Conservation (phyloP, 2,888 invertebrate genomes). For the Cepaea hortensis region DNA sequence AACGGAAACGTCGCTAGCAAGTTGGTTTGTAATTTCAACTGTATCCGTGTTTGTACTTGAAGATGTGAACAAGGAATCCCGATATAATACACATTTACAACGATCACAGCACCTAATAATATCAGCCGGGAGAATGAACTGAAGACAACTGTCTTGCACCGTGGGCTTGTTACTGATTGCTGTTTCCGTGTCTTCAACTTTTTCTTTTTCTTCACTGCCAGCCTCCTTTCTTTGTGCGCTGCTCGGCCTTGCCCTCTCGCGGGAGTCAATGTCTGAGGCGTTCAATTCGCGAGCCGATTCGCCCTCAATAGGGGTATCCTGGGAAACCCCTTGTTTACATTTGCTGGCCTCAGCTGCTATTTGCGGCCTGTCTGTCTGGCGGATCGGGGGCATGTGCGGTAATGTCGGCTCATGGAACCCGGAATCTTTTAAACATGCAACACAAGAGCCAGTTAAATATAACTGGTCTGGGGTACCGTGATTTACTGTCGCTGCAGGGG, state of each 20-base stretch:
- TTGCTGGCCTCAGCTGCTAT: not conserved
- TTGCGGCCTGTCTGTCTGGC: not conserved
- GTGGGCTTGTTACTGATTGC: not conserved
- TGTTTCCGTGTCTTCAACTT: not conserved
- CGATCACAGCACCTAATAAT: not conserved
- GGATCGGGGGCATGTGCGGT: not conserved
- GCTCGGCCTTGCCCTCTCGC: not conserved
- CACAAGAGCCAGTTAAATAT: too few species aligned
- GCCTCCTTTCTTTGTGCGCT: conserved; percentile 13
- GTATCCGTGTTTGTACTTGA: not conserved
- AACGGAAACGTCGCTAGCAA: too few species aligned
- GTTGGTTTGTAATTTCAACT: too few species aligned
- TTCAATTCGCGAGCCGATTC: conserved; percentile 1
- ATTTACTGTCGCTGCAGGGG: too few species aligned
- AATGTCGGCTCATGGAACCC: not conserved
- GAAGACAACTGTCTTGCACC: not conserved
- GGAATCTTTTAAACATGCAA: too few species aligned
- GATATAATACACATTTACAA: not conserved
- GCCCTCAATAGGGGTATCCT: not conserved
- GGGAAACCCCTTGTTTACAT: conserved; percentile 3
- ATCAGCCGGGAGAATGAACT: not conserved
- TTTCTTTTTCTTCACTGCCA: not conserved
- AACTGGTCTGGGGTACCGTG: too few species aligned
- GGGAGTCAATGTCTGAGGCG: conserved; percentile 1
- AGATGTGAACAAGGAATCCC: too few species aligned